Base-by-base conservation (phyloP, 1,140 invertebrate species). In the Drosophila takahashii region DNA sequence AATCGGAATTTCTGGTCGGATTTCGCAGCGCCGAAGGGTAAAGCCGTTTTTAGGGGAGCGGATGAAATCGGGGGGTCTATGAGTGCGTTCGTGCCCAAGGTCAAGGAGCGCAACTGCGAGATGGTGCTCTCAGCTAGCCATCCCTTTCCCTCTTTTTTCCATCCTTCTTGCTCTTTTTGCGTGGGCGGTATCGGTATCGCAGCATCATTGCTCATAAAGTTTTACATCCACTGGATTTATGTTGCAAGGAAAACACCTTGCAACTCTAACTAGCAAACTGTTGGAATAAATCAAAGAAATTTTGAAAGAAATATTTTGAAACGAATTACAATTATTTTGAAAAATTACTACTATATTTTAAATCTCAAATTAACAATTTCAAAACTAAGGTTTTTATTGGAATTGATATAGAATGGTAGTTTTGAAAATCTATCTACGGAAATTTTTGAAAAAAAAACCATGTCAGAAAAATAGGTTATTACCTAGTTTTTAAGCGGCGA, bases 51-150 rank as follows among this genome's bases (percentile, higher is more conserved):
- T 1, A 29, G 48, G 9, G 15, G 16, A 15, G 18, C 5, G 39
- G 45, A 10, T n/a, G 47, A 22, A 32, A 8, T 13, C 15, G 53
- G 47, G 36, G 39, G 37, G 26, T 10, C 18, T 13, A 6, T 11
- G n/a, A n/a, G 42, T 76, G 69, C 64, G 60, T 73, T 58, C 65
- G 70, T 83, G 76, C 36, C 76, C 84, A 87, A 87, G 84, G 84
- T 87, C 84, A 87, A 87, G 84, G 79, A 87, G 83, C 76, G 75
- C 58, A 57, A 73, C 54, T 73, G 50, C 58, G 59, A 53, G 37
- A 48, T 57, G 48, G 37, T 37, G 52, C 54, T 67, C 54, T 53
- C 34, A 22, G n/a, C 29, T 27, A 8, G 45, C 34, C 15, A 13
- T 47, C 62, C 16, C 34, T 16, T n/a, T 61, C 29, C 13, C 47